Conservation (phyloP, 2,113 vertebrate genomes). For the Petrocephalus microphthalmus region DNA sequence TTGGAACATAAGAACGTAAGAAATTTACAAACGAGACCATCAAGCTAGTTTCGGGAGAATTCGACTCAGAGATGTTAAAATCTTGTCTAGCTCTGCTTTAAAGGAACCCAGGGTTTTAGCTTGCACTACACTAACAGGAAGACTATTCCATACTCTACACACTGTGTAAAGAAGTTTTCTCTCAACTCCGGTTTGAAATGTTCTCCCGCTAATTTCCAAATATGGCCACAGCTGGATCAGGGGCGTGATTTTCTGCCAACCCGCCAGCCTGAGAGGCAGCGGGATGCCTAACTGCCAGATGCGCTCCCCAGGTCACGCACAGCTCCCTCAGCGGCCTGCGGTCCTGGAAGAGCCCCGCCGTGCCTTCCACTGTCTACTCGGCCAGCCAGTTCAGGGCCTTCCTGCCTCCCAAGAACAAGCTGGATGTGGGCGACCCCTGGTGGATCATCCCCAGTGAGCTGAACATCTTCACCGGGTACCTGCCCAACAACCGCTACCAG, state of each 20-base stretch:
- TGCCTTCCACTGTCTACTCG: conserved; percentile 58
- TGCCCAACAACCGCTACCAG: conserved; percentile 92
- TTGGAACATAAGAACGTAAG: too few species aligned
- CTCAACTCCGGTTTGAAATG: too few species aligned
- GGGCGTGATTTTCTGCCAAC: neutral
- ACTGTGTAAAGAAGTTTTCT: too few species aligned
- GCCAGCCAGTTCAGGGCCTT: conserved; percentile 81
- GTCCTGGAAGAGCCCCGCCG: conserved; percentile 74
- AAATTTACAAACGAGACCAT: too few species aligned
- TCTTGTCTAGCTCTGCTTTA: too few species aligned
- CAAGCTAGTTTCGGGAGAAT: too few species aligned
- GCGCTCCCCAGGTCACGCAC: conserved; percentile 72
- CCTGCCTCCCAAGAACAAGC: conserved; percentile 77
- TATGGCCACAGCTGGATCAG: neutral
- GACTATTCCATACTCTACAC: too few species aligned
- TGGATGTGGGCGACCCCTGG: conserved; percentile 76
- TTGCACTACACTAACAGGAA: too few species aligned
- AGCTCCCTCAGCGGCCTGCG: conserved; percentile 79
- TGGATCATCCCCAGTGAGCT: conserved; percentile 92
- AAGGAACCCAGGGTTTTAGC: too few species aligned
- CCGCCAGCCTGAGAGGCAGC: neutral
- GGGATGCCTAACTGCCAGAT: neutral
- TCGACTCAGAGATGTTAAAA: too few species aligned
- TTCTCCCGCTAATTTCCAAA: too few species aligned
- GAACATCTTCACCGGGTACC: conserved; percentile 88